Evolutionary conservation across 2,888 invertebrate genomes (phyloP), one percentile per base, ranked within the genome.

Genomic region (Hydraecia micacea): DNA sequence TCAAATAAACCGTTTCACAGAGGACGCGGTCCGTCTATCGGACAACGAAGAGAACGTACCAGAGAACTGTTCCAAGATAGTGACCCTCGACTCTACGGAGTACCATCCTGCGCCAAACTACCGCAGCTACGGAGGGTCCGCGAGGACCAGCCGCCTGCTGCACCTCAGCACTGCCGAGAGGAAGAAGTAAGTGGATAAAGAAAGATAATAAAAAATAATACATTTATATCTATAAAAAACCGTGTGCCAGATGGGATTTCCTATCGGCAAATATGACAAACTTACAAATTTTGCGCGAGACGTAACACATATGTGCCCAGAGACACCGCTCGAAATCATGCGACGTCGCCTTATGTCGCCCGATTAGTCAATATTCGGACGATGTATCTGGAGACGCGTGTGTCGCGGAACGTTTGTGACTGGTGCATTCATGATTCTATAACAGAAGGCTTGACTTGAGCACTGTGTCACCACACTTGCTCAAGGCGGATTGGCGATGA

Each of bases 51-150:
- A 96, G 78, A 97, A 97, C 90, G 98, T 98, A 1, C 98, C 98
- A 0, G 93, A 89, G 76, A 97, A 98, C 94, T 98, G 98, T 90
- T 91, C 91, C 49, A 97, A 97, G 91, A 97, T 98, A 8, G 96
- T 98, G 74, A 98, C 98, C 1, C 95, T 97, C 69, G 97, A 97
- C 84, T 97, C 97, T 25, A 97, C 98, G 77, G 97, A 97, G 91
- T 98, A 98, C 95, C 97, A 96, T 92, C 98, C 98, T 5, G 98
- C 98, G 91, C 98, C 99, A 32, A 97, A 97, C 92, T 98, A 98
- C 95, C 97, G 98, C 90, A 97, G 97, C 88, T 99, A 98, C 92
- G 98, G 98, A 58, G 97, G 98, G 25, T 94, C 93, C 70, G 97
- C 97, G 52, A 91, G 94, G 1, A 92, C 92, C 52, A 97, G 97